These are phyloP conservation scores for Motacilla tschutschensis DNA, from an alignment of 2,113 vertebrate species.

Conservation along the genomic window DNA sequence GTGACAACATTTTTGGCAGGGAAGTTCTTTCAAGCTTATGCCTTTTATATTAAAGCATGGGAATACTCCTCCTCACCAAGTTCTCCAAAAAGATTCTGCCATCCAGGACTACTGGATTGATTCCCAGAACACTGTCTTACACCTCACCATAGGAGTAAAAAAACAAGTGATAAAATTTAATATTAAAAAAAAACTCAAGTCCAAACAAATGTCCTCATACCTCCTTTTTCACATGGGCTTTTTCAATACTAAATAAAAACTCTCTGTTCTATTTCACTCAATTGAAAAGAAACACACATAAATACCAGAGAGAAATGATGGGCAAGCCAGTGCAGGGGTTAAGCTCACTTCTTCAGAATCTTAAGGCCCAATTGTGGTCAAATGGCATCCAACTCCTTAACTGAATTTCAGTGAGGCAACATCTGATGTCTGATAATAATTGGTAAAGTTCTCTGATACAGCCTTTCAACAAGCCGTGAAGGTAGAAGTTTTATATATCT, in stretches of 20 bases:
- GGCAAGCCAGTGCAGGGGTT: not conserved
- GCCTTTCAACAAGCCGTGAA: not conserved
- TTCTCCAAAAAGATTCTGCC: not conserved
- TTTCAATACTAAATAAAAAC: not conserved
- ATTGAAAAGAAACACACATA: not conserved
- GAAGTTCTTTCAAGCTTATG: conserved; percentile 19
- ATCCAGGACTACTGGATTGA: not conserved
- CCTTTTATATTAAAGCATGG: conserved; percentile 38
- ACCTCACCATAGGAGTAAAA: not conserved
- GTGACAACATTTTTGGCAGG: conserved; percentile 36
- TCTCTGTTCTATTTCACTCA: not conserved
- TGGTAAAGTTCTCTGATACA: not conserved
- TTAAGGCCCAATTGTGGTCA: not conserved
- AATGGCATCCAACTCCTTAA: not conserved
- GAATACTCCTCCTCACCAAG: not conserved
- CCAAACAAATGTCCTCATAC: not conserved
- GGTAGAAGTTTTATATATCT: not conserved
- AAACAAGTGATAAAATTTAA: not conserved
- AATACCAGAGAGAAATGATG: not conserved
- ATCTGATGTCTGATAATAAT: not conserved
- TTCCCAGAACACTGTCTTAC: not conserved
- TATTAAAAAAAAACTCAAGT: not conserved
- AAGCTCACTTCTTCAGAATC: not conserved
- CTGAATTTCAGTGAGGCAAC: not conserved
- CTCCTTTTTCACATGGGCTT: not conserved